Percentiles rank a stretch among this genome's conserved stretches.
Evolutionary conservation across 2,888 invertebrate species (phyloP).

Genomic region (Philhelius pedissequus): DNA sequence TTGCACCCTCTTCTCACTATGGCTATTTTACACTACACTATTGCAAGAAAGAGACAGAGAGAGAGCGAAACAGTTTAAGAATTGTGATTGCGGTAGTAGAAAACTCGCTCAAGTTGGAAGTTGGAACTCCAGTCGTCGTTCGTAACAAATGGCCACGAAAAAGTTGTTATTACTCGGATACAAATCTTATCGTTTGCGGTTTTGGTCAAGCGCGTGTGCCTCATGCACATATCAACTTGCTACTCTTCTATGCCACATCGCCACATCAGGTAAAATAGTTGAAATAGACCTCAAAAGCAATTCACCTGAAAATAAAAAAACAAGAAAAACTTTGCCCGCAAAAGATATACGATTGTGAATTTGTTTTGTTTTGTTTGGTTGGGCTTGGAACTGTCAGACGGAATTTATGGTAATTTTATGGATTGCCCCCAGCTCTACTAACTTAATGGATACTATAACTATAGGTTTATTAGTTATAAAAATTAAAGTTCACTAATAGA

Average conservation of each 20-base stretch:
- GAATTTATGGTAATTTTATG: slow-evolving; percentile 50
- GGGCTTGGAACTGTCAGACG: slow-evolving; percentile 18
- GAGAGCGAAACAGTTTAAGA: neutral
- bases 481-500: neutral
- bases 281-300: slow-evolving; percentile 12
- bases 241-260: neutral
- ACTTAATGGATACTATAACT: neutral
- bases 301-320: neutral
- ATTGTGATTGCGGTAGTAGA: slow-evolving; percentile 28
- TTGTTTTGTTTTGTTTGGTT: slow-evolving; percentile 21
- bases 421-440: neutral
- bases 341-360: slow-evolving; percentile 28
- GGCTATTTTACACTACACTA: neutral
- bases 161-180: slow-evolving; percentile 48
- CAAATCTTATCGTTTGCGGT: slow-evolving; percentile 61
- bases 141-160: slow-evolving; percentile 44
- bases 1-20: slow-evolving; percentile 21
- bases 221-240: neutral
- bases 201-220: slow-evolving; percentile 43
- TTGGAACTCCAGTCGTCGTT: slow-evolving; percentile 27
- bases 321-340: neutral
- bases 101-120: slow-evolving; percentile 24
- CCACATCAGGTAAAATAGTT: neutral
- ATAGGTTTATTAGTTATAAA: slow-evolving; percentile 14
- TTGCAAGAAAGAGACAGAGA: neutral